Percentiles rank a stretch among this genome's conserved stretches.
phyloP scores from a whole-genome alignment of 2,113 vertebrate genomes.

The Notarius quadriscutis region DNA sequence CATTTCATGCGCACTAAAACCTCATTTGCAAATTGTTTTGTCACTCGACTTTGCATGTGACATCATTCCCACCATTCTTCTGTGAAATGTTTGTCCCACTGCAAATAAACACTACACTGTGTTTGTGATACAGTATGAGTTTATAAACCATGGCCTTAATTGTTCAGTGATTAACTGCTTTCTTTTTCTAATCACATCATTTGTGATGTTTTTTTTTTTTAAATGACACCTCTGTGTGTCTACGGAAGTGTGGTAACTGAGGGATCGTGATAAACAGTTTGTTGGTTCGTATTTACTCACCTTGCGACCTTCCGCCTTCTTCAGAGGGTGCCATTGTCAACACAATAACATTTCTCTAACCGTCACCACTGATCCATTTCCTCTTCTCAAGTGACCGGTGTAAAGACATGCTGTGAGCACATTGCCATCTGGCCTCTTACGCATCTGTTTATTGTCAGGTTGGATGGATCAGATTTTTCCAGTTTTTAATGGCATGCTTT shows the following conservation, averaged over 20 bases:
- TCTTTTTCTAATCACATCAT: neutral
- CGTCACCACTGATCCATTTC: conserved; percentile 6
- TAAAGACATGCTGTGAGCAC: conserved; percentile 30
- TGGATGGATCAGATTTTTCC: conserved; percentile 44
- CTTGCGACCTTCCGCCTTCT: conserved; percentile 12
- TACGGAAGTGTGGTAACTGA: neutral
- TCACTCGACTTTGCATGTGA: neutral
- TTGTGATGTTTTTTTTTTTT: neutral
- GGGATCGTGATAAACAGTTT: neutral
- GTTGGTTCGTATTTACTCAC: conserved; percentile 4
- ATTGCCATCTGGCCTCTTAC: conserved; percentile 41
- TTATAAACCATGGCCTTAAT: neutral
- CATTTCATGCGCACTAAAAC: neutral
- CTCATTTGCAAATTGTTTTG: neutral
- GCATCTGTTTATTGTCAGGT: conserved; percentile 50
- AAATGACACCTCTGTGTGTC: neutral
- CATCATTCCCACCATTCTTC: neutral
- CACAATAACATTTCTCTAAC: conserved; percentile 32
- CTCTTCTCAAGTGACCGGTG: neutral
- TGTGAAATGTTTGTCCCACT: neutral
- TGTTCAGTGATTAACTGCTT: neutral
- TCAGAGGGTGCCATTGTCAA: conserved; percentile 34
- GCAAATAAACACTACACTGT: neutral
- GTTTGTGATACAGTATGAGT: neutral
- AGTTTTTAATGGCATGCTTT: conserved; percentile 46